Base-by-base conservation (phyloP, 1,140 invertebrate genomes). In the Aphaenogaster rudis region DNA sequence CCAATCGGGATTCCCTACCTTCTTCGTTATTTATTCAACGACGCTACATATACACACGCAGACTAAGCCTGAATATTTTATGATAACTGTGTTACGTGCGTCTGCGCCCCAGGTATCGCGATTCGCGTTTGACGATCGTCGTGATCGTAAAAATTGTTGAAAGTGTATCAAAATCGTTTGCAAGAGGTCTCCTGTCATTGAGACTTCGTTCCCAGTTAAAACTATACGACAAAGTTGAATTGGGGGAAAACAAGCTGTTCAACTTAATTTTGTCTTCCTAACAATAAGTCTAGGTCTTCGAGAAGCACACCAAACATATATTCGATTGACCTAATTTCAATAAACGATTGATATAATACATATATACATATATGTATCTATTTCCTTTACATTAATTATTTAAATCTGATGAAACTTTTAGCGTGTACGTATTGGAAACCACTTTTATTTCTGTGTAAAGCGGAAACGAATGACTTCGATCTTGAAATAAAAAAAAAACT, bases 1-100 rank as follows among this genome's bases (percentile, higher is more conserved):
- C 78, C 74, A 89, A 90, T 90, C 82, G 89, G 54, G 71, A 86
- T 84, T 88, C 78, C 39, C 52, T 79, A 71, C 17, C 54, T 71
- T 64, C 54, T 57, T 59, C 80, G 63, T 91, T 88, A 88, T 81
- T 91, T 91, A 91, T 91, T 91, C 89, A 91, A 80, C 74, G 86
- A 81, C 39, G 72, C 66, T 76, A 76, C 66, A 66, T 59, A 86
- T 90, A 91, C 81, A 76, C 63, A 88, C 71, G 87, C 57, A 88
- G 79, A 45, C 74, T 76, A 52, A 52, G 72, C 36, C 69, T 91
- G 90, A 90, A 91, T 91, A 91, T 91, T 91, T 90, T 80, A 91
- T 86, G 61, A 48, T 57, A 78, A 86, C 76, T 74, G 66, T 85
- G 78, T 90, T 78, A 79, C 28, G 66, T 74, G 61, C 86, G 77